Evolutionary conservation across 2,888 invertebrate species (phyloP), one percentile per base, ranked within the genome.

Genomic region (Odontocerum albicorne): DNA sequence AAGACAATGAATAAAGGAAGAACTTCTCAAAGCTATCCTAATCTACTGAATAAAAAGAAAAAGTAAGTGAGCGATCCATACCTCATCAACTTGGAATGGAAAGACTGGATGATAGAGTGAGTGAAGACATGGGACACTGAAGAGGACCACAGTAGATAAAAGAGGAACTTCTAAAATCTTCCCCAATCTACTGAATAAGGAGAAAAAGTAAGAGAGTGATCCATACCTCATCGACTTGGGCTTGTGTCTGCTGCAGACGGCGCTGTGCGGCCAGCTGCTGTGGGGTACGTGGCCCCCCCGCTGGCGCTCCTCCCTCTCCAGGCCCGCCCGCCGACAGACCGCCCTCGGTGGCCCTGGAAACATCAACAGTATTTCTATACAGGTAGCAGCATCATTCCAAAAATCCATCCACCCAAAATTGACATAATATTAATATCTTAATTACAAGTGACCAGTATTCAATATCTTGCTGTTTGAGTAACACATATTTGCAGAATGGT

Each of bases 231-330:
- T 90, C 90, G 50, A 90, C 90, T 80, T 90, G 90, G 63, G 90
- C 90, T 71, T 90, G 90, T 39, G 88, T 86, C 69, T 90, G 89
- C 68, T 90, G 90, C 71, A 90, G 75, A 66, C 90, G 80, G 67
- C 88, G 85, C 72, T 89, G 88, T 51, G 90, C 89, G 36, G 90
- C 90, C 63, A 89, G 85, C 73, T 91, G 90, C 72, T 90, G 90
- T 62, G 88, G 88, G 52, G 88, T 90, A 64, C 89, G 79, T 42
- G 93, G 92, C 55, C 92, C 93, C 17, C 78, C 78, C 70, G 75
- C 77, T 4, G 75, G 72, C 0, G 76, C 77, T 60, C 77, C 70
- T 0, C 85, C 87, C 69, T 87, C 90, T 53, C 82, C 80, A 45
- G 84, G 85, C 6, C 82, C 80, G 35, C 79, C 77, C 62, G 72